phyloP scores from a whole-genome alignment of 1,140 invertebrate species.

The Caenorhabditis briggsae region DNA sequence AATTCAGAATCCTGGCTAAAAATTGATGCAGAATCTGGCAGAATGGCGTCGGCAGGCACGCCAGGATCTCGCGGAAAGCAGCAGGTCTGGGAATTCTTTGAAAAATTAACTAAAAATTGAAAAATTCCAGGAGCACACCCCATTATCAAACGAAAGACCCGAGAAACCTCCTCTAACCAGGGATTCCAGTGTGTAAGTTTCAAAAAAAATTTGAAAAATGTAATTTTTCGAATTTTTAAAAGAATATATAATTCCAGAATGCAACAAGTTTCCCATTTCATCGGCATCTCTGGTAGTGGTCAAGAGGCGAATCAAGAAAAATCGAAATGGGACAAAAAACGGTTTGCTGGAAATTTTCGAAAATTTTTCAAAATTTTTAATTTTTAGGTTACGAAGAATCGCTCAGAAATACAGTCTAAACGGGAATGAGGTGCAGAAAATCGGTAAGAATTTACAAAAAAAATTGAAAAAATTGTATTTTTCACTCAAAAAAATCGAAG shows the following conservation, averaged over 20 bases:
- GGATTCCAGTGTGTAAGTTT: slow-evolving; percentile 27
- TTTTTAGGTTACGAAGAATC: neutral
- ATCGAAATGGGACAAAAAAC: slow-evolving; percentile 5
- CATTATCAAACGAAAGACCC: neutral
- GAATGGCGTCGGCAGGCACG: slow-evolving; percentile 24
- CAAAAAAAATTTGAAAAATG: neutral
- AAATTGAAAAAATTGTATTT: neutral
- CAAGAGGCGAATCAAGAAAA: neutral
- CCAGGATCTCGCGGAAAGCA: slow-evolving; percentile 11
- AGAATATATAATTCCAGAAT: neutral
- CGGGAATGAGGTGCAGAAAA: neutral
- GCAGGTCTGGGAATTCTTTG: neutral
- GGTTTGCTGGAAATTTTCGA: neutral
- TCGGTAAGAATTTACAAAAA: slow-evolving; percentile 14
- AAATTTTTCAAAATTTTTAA: neutral
- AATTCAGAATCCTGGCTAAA: neutral
- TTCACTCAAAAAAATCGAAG: neutral
- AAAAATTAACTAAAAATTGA: neutral
- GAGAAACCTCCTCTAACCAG: slow-evolving; percentile 1
- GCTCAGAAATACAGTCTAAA: slow-evolving; percentile 1
- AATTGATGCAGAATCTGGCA: slow-evolving; percentile 5
- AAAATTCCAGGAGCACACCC: slow-evolving; percentile 30
- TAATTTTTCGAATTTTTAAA: too few species aligned
- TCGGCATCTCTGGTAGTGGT: neutral
- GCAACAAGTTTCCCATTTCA: slow-evolving; percentile 23